Base-by-base conservation (phyloP, 2,888 invertebrate species). In the Panorpa germanica region DNA sequence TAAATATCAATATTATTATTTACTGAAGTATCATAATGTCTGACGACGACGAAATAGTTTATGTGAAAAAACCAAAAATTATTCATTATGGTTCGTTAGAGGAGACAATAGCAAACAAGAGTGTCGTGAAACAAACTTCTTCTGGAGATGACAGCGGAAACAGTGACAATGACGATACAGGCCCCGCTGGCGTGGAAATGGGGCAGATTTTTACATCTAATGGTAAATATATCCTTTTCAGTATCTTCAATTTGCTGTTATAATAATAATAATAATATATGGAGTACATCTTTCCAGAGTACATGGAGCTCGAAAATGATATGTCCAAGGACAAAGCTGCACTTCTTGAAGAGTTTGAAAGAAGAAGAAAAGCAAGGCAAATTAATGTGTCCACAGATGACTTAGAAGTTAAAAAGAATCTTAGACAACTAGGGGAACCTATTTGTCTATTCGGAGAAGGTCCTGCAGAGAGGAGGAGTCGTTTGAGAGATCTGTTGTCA, bases 311-410 rank as follows among this genome's bases (percentile, higher is more conserved):
- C 15, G 85, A 86, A 45, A 81, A 82, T 45, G 78, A 78, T 44
- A 73, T 81, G 56, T 75, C 82, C 0, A 74, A 77, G 44, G 88
- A 88, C 47, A 85, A 90, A 48, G 81, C 83, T 45, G 86, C 86
- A 0, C 53, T 93, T 5, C 59, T 98, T 2, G 95, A 95, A 45
- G 95, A 96, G 55, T 95, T 96, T 53, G 98, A 98, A 51, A 63
- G 91, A 19, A 65, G 93, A 37, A 73, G 86, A 43, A 80, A 91
- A 49, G 96, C 85, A 1, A 65, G 96, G 5, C 88, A 88, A 46
- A 81, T 98, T 27, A 93, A 93, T 43, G 91, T 98, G 0, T 93
- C 95, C 0, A 98, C 98, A 0, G 98, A 98, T 57, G 98, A 99
- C 58, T 71, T 74, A 8, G 95, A 98, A 62, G 95, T 98, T 3